Evolutionary conservation across 1,140 invertebrate species (phyloP), one percentile per base, ranked within the genome.

Genomic region (Hyles vespertilio): DNA sequence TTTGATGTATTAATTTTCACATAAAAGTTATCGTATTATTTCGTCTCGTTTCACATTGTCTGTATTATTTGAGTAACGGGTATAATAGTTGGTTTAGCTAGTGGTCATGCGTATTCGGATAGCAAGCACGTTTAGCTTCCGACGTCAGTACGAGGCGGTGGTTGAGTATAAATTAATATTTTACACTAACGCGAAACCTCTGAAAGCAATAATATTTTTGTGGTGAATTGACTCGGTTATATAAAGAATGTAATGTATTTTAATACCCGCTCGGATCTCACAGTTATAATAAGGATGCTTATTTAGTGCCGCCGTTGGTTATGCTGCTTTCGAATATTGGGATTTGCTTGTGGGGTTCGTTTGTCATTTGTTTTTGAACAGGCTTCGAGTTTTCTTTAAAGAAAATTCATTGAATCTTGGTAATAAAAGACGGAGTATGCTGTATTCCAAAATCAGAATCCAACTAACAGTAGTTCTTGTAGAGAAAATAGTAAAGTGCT

Each of bases 171-270:
- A 59, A 65, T 58, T 59, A 77, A 74, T 86, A 86, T 85, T 88
- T 86, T 85, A 82, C 59, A 60, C 67, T 77, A 82, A 84, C 76
- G 70, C 78, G 64, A 67, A 79, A 85, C 79, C 77, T 82, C 79
- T 77, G 77, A 85, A 81, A 85, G 83, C 83, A 84, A 85, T 88
- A 88, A 84, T 85, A 86, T 88, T 88, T 87, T 88, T 88, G 78
- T 85, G 81, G 81, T 84, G 58, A 78, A 69, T 22, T 22, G 2
- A 79, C 78, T 84, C 77, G 63, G 70, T 79, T 81, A 77, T 84
- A 70, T 81, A 81, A 73, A 74, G 73, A 79, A 81, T 79, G 78
- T 88, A 79, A 81, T 79, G 78, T 88, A 88, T 84, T 88, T 88
- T 85, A 84, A 70, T 79, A 85, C 77, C 79, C 74, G 83, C 77